Conservation (phyloP, 1,140 invertebrate genomes). For the Nylanderia fulva region DNA sequence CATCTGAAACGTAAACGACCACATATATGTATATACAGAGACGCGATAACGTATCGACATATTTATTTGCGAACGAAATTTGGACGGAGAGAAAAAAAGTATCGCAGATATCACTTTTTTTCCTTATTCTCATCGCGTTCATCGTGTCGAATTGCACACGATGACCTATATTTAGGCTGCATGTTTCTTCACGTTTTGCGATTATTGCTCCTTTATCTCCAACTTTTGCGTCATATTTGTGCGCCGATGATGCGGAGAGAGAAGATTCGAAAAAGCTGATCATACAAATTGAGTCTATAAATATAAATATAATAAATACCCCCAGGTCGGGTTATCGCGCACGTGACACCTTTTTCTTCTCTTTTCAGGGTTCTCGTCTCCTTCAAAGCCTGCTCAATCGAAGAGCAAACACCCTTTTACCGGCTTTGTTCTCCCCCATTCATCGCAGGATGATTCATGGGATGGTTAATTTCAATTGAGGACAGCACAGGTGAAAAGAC, state of each 20-base stretch:
- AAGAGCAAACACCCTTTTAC: conserved; percentile 1
- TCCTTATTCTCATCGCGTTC: not conserved
- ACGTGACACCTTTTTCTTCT: not conserved
- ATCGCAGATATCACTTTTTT: not conserved
- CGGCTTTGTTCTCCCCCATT: not conserved
- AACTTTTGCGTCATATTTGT: not conserved
- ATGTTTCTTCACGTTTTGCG: not conserved
- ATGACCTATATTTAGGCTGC: not conserved
- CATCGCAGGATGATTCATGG: not conserved
- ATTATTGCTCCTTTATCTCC: not conserved
- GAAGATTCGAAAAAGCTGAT: not conserved
- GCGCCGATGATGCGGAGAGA: not conserved
- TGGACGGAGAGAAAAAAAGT: not conserved
- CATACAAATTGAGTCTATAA: not conserved
- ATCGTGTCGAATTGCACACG: not conserved
- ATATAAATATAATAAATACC: too few relatives aligned
- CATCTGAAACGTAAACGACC: conserved; percentile 64
- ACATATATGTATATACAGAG: not conserved
- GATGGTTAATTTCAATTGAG: not conserved
- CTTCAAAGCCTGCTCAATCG: not conserved
- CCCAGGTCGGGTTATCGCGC: not conserved
- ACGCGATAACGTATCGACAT: not conserved
- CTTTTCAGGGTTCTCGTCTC: not conserved
- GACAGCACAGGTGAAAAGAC: not conserved
- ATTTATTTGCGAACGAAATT: not conserved